Percentiles rank a stretch among this genome's conserved stretches.
phyloP scores from a whole-genome alignment of 2,888 invertebrate genomes.

The Ectemnius cavifrons region DNA sequence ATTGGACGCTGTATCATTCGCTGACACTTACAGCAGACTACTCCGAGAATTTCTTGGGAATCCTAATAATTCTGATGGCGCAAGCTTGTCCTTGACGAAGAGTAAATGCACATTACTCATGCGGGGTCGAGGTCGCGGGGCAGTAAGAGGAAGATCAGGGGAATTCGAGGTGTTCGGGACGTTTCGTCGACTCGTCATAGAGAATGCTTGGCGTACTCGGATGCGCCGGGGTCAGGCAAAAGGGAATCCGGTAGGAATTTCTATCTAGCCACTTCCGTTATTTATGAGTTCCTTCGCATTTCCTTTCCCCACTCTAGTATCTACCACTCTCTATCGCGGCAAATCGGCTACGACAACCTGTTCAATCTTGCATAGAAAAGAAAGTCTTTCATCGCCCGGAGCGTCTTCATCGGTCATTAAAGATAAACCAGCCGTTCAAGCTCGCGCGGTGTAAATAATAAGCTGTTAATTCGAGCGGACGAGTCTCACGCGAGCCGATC shows the following conservation, averaged over 20 bases:
- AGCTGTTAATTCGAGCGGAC: neutral
- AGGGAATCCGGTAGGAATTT: conserved; percentile 57
- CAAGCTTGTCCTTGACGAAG: conserved; percentile 34
- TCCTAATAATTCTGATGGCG: conserved; percentile 52
- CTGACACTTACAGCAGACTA: no score
- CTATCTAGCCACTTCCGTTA: conserved; percentile 39
- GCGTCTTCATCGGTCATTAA: neutral
- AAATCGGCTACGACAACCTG: neutral
- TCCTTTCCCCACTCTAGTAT: conserved; percentile 21
- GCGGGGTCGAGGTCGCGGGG: conserved; percentile 54
- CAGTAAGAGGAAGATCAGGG: conserved; percentile 53
- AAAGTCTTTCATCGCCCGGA: neutral
- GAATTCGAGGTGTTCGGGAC: conserved; percentile 65
- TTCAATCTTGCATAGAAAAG: neutral
- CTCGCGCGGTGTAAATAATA: conserved; percentile 1
- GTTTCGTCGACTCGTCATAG: conserved; percentile 69
- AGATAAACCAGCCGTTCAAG: neutral
- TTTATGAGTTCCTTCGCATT: conserved; percentile 38
- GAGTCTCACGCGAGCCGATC: conserved; percentile 6
- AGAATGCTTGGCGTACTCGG: conserved; percentile 59
- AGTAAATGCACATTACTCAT: conserved; percentile 13
- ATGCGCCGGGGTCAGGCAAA: conserved; percentile 59
- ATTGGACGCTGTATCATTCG: no score
- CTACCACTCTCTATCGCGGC: neutral
- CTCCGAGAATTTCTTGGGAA: conserved; percentile 28